phyloP scores from a whole-genome alignment of 2,113 vertebrate genomes.

The Centropus unirufus region DNA sequence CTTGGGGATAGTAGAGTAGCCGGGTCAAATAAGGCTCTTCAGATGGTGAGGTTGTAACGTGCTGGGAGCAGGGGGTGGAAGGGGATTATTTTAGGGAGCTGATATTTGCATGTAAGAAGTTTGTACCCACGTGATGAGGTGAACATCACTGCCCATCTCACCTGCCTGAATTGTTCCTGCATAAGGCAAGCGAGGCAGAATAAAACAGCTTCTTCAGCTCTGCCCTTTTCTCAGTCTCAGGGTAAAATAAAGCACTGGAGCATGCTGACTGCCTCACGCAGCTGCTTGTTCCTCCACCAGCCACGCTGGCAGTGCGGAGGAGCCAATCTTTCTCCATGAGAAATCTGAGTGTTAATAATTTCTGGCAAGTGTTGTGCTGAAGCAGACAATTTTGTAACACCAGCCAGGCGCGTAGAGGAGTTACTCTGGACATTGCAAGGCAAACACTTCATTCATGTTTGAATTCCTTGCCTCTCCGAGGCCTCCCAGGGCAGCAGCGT shows the following conservation, averaged over 20 bases:
- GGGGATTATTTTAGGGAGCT: not conserved
- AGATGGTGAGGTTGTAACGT: not conserved
- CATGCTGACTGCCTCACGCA: not conserved
- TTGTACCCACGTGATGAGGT: not conserved
- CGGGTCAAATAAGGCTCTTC: not conserved
- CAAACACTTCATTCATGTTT: conserved; percentile 8
- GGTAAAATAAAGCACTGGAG: not conserved
- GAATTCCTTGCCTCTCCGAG: not conserved
- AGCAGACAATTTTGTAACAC: not conserved
- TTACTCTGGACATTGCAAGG: conserved; percentile 3
- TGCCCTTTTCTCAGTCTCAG: not conserved
- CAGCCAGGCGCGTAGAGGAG: conserved; percentile 2
- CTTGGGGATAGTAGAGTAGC: not conserved
- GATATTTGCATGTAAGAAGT: not conserved
- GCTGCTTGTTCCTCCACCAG: fast-evolving
- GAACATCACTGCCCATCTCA: not conserved
- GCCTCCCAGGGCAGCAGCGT: fast-evolving
- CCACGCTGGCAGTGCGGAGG: not conserved
- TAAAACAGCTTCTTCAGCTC: not conserved
- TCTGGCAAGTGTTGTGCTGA: conserved; percentile 57
- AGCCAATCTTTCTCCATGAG: not conserved
- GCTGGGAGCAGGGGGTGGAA: not conserved
- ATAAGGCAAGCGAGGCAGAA: not conserved
- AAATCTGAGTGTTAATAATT: conserved; percentile 47
- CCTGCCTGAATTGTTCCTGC: not conserved